phyloP scores from a whole-genome alignment of 2,797 vertebrate species.

The Helarctos malayanus region DNA sequence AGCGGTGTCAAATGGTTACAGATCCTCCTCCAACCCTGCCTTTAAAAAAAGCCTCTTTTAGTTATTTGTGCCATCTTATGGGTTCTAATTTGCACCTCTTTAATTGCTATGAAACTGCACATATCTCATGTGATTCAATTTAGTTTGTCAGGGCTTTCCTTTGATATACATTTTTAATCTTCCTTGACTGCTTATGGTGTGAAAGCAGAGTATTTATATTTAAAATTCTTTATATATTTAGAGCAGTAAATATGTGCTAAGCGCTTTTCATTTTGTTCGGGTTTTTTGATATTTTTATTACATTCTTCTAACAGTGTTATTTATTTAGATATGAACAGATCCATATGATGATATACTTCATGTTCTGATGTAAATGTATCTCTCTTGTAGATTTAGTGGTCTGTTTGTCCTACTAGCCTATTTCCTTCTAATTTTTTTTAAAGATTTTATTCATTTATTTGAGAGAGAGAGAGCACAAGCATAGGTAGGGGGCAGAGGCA shows the following conservation, averaged over 20 bases:
- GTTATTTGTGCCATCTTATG: neutral
- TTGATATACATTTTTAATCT: neutral
- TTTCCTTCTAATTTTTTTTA: neutral
- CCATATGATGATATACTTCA: neutral
- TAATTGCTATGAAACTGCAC: neutral
- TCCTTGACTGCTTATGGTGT: neutral
- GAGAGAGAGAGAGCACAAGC: no score
- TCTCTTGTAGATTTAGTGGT: neutral
- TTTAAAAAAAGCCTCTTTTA: neutral
- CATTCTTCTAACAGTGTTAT: neutral
- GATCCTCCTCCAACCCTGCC: neutral
- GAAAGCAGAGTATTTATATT: neutral
- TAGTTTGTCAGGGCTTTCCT: neutral
- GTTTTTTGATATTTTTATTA: constrained; percentile 39
- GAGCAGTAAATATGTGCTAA: neutral
- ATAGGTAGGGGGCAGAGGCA: no score
- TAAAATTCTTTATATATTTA: neutral
- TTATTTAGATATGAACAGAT: constrained; percentile 6
- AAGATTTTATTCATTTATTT: neutral
- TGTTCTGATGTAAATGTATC: neutral
- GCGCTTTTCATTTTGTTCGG: neutral
- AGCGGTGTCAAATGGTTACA: no score
- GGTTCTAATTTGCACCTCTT: neutral
- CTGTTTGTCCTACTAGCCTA: neutral
- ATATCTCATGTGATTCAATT: neutral